A percentile compares a stretch with the other conserved stretches of the same genome.
Evolutionary conservation across 2,888 invertebrate species (phyloP).

Genomic region (Furcula furcula): DNA sequence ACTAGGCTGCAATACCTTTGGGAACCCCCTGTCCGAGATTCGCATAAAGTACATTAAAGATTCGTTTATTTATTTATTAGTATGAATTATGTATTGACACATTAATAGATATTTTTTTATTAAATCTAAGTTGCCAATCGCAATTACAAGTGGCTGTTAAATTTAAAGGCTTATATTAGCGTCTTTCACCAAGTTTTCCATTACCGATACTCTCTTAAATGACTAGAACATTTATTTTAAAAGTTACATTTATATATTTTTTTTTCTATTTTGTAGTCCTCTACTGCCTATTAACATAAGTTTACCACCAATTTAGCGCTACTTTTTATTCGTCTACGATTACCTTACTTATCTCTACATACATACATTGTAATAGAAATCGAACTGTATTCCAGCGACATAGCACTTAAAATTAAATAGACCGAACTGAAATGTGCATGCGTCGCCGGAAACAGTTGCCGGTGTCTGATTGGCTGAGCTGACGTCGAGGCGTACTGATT

Average conservation of each 20-base stretch:
- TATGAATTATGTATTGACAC: conserved; percentile 66
- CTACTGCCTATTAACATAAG: conserved; percentile 79
- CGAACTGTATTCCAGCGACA: conserved; percentile 52
- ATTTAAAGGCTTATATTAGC: conserved; percentile 77
- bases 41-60: conserved; percentile 63
- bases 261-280: conserved; percentile 62
- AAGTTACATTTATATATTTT: conserved; percentile 62
- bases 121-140: conserved; percentile 78
- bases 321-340: conserved; percentile 63
- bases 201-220: conserved; percentile 68
- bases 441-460: conserved; percentile 57
- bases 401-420: conserved; percentile 38
- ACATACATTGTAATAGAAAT: conserved; percentile 73
- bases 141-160: conserved; percentile 68
- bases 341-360: conserved; percentile 79
- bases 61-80: conserved; percentile 57
- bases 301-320: conserved; percentile 78
- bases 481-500: conserved; percentile 80
- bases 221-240: conserved; percentile 73
- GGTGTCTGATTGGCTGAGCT: conserved; percentile 64
- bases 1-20: conserved; percentile 72
- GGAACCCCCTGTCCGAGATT: conserved; percentile 67
- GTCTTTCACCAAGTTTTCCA: conserved; percentile 79
- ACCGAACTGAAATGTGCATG: conserved; percentile 45
- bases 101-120: conserved; percentile 62